These are phyloP conservation scores for Addax nasomaculatus DNA, from an alignment of 2,113 vertebrate genomes.

Conservation along the genomic window DNA sequence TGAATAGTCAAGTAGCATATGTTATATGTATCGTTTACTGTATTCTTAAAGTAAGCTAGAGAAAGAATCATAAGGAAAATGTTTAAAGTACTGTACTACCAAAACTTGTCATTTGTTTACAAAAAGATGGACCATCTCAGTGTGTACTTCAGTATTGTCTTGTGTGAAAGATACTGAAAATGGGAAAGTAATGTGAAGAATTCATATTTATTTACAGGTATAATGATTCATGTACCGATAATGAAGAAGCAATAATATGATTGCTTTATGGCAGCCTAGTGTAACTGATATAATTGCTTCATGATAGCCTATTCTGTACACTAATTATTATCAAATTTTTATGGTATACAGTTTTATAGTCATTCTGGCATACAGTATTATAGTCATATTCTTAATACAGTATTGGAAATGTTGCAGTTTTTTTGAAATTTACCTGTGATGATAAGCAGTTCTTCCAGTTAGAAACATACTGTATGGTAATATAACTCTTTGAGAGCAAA, in stretches of 20 bases:
- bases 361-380: neutral
- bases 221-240: neutral
- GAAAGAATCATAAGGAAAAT: neutral
- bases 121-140: neutral
- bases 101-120: neutral
- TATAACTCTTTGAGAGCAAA: neutral
- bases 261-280: neutral
- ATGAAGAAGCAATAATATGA: neutral
- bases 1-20: neutral
- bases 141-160: neutral
- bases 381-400: neutral
- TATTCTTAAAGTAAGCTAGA: neutral
- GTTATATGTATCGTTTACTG: neutral
- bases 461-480: neutral
- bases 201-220: neutral
- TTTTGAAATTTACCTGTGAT: neutral
- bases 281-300: neutral
- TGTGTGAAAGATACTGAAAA: neutral
- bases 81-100: neutral
- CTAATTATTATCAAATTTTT: neutral
- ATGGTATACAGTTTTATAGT: neutral
- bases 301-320: neutral
- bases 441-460: neutral
- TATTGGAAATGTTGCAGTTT: neutral
- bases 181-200: neutral